phyloP scores from a whole-genome alignment of 2,888 invertebrate genomes.

The Spodoptera littoralis region DNA sequence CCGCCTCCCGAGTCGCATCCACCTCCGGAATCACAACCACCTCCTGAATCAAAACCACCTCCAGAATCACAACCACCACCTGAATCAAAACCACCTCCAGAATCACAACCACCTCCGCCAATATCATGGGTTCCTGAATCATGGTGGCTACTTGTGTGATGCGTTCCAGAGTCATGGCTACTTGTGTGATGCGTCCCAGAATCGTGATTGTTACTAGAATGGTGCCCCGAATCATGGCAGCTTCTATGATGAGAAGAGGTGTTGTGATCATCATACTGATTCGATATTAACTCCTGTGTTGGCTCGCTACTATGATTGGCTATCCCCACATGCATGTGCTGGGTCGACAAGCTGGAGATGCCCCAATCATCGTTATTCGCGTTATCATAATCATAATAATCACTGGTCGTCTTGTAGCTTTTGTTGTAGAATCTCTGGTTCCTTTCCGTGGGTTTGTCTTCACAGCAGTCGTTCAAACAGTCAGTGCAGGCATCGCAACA shows the following conservation, averaged over 20 bases:
- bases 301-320: conserved; percentile 10
- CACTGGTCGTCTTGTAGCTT: conserved; percentile 32
- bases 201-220: neutral
- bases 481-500: conserved; percentile 60
- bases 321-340: conserved; percentile 17
- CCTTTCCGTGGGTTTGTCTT: conserved; percentile 50
- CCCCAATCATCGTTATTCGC: conserved; percentile 39
- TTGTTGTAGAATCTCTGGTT: conserved; percentile 13
- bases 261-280: conserved; percentile 10
- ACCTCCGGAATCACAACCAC: conserved; percentile 37
- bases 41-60: conserved; percentile 26
- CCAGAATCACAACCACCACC: conserved; percentile 31
- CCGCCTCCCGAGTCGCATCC: conserved; percentile 35
- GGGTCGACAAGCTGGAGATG: conserved; percentile 22
- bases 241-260: too few species aligned
- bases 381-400: conserved; percentile 20
- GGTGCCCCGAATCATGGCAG: conserved; percentile 2
- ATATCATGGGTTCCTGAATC: conserved; percentile 10
- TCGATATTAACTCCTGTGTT: conserved; percentile 3
- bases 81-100: conserved; percentile 8
- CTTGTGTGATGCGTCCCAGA: conserved; percentile 6
- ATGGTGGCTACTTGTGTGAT: conserved; percentile 6
- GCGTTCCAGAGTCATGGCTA: conserved; percentile 10
- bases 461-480: conserved; percentile 60
- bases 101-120: conserved; percentile 1